Percentiles rank a stretch among this genome's conserved stretches.
These are phyloP conservation scores for Spisula solida DNA, from an alignment of 2,888 invertebrate species.

Conservation along the genomic window DNA sequence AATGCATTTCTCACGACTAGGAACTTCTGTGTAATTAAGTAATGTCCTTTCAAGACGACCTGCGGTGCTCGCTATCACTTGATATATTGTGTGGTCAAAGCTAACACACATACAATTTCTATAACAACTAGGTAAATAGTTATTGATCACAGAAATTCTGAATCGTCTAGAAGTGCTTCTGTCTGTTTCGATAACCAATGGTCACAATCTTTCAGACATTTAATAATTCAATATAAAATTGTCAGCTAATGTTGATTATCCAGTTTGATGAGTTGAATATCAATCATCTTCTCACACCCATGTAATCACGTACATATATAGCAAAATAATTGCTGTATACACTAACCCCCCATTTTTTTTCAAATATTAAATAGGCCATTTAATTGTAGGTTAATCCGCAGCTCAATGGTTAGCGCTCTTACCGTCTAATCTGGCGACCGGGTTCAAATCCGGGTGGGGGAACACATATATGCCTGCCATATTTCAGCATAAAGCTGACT, in stretches of 20 bases:
- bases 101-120: background rate
- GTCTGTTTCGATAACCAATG: background rate
- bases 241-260: constrained; percentile 1
- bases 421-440: too few relatives aligned
- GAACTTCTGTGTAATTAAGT: too few relatives aligned
- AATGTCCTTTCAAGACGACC: background rate
- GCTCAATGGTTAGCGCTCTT: too few relatives aligned
- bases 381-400: too few relatives aligned
- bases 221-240: background rate
- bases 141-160: background rate
- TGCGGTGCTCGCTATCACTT: background rate
- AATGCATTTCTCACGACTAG: too few relatives aligned
- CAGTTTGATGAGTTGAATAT: background rate
- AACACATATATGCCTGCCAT: too few relatives aligned
- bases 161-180: background rate
- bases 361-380: too few relatives aligned
- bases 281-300: background rate
- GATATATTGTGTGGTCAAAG: background rate
- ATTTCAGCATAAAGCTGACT: too few relatives aligned
- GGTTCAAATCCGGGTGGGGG: too few relatives aligned
- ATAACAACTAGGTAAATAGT: constrained; percentile 17
- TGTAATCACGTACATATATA: too few relatives aligned
- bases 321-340: too few relatives aligned
- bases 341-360: too few relatives aligned
- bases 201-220: background rate